Base-by-base conservation (phyloP, 2,797 vertebrate species). In the Microhierax caerulescens region DNA sequence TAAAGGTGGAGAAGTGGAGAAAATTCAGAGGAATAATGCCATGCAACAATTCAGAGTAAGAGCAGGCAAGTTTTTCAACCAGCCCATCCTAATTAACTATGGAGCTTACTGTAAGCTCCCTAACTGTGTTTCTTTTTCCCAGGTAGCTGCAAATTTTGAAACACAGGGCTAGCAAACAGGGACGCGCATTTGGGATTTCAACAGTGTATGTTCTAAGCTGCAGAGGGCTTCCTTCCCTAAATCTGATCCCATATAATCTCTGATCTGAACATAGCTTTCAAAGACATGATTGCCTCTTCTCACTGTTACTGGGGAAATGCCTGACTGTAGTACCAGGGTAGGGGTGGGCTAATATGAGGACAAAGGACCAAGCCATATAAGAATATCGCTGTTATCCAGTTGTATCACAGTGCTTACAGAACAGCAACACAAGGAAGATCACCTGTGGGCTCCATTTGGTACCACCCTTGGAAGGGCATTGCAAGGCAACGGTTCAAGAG, bases 391-490 rank as follows among this genome's bases (percentile, higher is more conserved):
- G 6, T 43, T 22, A 30, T 3, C 15, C 14, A 18, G 23, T 76
- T 50, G 5, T 57, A 37, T 16, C 15, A 13, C 13, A 0, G 0
- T 25, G 5, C 10, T 82, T 67, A 32, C 10, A 30, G 64, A 51
- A 54, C 0, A 43, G 45, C 7, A 0, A 30, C 13, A 24, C 0
- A 0, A 65, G 3, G 27, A 75, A 50, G 36, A 57, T 21, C 5
- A 14, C 7, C 2, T 2, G 10, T 13, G n/a, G 20, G 3, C 10
- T 57, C n/a, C 14, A 3, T 39, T 64, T 53, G 11, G 25, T 48
- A 24, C 12, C 8, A 11, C 12, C 10, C 19, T 34, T 57, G 54
- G n/a, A 89, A 82, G 2, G 3, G 25, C 15, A 39, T 39, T 57
- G 22, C 15, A 37, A 47, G 60, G 39, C 11, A n/a, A 43, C 27